These are phyloP conservation scores for Chiloscyllium punctatum DNA, from an alignment of 2,797 vertebrate genomes.

Conservation along the genomic window DNA sequence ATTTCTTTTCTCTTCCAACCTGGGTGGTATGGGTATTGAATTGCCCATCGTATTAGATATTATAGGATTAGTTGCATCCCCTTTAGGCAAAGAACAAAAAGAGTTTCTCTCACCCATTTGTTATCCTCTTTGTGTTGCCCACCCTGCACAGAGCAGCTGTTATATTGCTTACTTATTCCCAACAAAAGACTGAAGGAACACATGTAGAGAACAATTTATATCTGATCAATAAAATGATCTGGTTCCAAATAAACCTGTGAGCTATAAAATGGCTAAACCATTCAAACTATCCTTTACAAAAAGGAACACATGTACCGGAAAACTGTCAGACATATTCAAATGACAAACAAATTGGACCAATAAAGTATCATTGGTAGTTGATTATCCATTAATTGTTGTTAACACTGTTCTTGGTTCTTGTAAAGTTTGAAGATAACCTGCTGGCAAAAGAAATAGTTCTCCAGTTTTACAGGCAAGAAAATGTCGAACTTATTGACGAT, in stretches of 20 bases:
- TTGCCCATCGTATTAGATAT: conserved; percentile 70
- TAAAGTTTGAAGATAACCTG: neutral
- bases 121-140: conserved; percentile 55
- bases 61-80: conserved; percentile 81
- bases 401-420: neutral
- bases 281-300: conserved; percentile 40
- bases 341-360: conserved; percentile 43
- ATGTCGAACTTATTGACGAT: neutral
- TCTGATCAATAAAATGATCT: conserved; percentile 49
- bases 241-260: neutral
- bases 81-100: conserved; percentile 69
- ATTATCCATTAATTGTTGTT: conserved; percentile 24
- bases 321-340: conserved; percentile 51
- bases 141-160: conserved; percentile 59
- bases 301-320: conserved; percentile 50
- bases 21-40: conserved; percentile 70
- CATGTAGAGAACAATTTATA: conserved; percentile 47
- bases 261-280: conserved; percentile 22
- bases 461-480: neutral
- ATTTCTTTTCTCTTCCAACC: conserved; percentile 70
- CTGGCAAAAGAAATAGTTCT: neutral
- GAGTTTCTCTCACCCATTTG: conserved; percentile 82
- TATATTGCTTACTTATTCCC: conserved; percentile 62
- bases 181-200: conserved; percentile 66
- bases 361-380: conserved; percentile 13